Evolutionary conservation across 2,113 vertebrate genomes (phyloP).

Genomic region (Galemys pyrenaicus): DNA sequence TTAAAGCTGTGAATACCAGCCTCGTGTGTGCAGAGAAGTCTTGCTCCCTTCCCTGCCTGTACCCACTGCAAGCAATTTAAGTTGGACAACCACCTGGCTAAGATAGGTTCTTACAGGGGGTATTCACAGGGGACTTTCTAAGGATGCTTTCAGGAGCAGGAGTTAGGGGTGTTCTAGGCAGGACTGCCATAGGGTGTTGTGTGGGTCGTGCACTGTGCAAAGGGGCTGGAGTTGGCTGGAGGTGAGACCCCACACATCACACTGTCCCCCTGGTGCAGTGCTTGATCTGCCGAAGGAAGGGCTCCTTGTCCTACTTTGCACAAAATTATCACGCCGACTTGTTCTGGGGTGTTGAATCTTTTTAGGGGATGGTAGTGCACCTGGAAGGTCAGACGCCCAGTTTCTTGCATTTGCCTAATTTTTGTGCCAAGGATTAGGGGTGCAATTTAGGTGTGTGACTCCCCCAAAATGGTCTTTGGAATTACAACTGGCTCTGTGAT

Average conservation of each 20-base stretch:
- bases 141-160: not conserved
- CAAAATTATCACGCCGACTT: not conserved
- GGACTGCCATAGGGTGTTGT: not conserved
- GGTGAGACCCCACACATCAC: not conserved
- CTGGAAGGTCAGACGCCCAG: not conserved
- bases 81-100: not conserved
- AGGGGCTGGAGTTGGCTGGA: not conserved
- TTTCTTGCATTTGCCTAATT: not conserved
- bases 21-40: not conserved
- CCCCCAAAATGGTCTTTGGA: not conserved
- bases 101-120: not conserved
- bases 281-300: not conserved
- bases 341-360: not conserved
- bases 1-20: not conserved
- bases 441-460: not conserved
- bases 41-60: not conserved
- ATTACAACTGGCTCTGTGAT: not conserved
- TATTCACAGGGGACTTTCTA: not conserved
- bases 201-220: not conserved
- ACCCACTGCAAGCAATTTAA: not conserved
- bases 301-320: not conserved
- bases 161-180: not conserved
- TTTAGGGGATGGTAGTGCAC: fast-evolving
- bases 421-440: not conserved
- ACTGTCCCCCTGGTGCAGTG: fast-evolving